Evolutionary conservation across 1,140 invertebrate species (phyloP).

Genomic region (Ostrea denselamellosa): DNA sequence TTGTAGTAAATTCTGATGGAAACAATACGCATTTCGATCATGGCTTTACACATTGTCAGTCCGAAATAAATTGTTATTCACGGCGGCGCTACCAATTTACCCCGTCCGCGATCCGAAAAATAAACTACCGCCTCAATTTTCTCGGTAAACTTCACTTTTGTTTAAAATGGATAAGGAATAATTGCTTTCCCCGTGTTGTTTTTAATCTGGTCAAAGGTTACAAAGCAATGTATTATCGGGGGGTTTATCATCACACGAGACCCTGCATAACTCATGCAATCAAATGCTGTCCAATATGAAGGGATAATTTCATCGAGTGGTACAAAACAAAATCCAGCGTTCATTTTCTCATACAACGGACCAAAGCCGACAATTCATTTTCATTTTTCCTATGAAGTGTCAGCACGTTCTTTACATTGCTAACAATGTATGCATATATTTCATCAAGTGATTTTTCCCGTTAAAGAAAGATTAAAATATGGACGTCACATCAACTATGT

Average conservation of each 20-base stretch:
- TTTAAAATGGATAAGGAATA: slow-evolving; percentile 36
- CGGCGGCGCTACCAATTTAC: slow-evolving; percentile 33
- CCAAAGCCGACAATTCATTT: background rate
- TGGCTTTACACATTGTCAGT: background rate
- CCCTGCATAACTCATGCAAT: slow-evolving; percentile 39
- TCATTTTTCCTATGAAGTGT: background rate
- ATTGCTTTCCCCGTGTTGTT: slow-evolving; percentile 32
- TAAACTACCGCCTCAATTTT: slow-evolving; percentile 25
- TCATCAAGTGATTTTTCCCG: background rate
- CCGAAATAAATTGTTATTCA: slow-evolving; percentile 13
- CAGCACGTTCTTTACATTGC: background rate
- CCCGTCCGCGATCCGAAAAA: slow-evolving; percentile 27
- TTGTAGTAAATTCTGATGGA: too few species aligned
- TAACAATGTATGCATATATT: background rate
- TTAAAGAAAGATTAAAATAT: background rate
- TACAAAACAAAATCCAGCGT: slow-evolving; percentile 3
- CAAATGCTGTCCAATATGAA: background rate
- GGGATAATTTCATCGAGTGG: slow-evolving; percentile 5
- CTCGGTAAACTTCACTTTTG: slow-evolving; percentile 39
- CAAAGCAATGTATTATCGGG: background rate
- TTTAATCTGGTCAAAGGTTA: slow-evolving; percentile 36
- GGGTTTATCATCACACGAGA: slow-evolving; percentile 24
- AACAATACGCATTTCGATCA: too few species aligned
- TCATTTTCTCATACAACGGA: background rate
- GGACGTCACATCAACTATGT: background rate